Evolutionary conservation across 2,888 invertebrate species (phyloP).

Genomic region (Coleophora deauratella): DNA sequence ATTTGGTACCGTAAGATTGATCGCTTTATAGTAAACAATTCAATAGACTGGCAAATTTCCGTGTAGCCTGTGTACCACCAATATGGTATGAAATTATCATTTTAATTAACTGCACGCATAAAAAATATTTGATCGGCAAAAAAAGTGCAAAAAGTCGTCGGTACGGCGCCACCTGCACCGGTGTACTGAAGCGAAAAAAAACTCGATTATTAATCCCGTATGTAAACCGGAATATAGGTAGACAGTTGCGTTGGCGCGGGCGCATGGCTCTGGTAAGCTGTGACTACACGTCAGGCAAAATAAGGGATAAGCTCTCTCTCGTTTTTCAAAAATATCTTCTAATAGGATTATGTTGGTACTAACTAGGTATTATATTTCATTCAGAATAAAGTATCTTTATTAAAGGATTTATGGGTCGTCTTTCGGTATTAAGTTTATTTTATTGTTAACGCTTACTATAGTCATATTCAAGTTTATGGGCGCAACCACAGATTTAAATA

Average conservation of each 20-base stretch:
- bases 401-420: background rate
- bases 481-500: background rate
- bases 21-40: constrained; percentile 7
- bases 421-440: too few species aligned
- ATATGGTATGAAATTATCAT: constrained; percentile 13
- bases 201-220: constrained; percentile 49
- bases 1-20: constrained; percentile 5
- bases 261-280: constrained; percentile 26
- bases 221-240: constrained; percentile 40
- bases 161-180: constrained; percentile 53
- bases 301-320: constrained; percentile 20
- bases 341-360: constrained; percentile 10
- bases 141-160: constrained; percentile 23
- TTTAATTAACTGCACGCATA: constrained; percentile 28
- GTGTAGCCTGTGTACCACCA: constrained; percentile 2
- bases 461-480: background rate
- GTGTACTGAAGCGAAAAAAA: constrained; percentile 33
- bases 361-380: constrained; percentile 7
- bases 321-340: constrained; percentile 9
- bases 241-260: constrained; percentile 37
- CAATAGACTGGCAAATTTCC: constrained; percentile 9
- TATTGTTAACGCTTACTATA: background rate
- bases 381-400: constrained; percentile 1
- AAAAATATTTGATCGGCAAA: constrained; percentile 24
- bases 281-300: constrained; percentile 35